A percentile compares a stretch with the other conserved stretches of the same genome.
These are phyloP conservation scores for Seriola rivoliana DNA, from an alignment of 2,113 vertebrate species.

Conservation along the genomic window DNA sequence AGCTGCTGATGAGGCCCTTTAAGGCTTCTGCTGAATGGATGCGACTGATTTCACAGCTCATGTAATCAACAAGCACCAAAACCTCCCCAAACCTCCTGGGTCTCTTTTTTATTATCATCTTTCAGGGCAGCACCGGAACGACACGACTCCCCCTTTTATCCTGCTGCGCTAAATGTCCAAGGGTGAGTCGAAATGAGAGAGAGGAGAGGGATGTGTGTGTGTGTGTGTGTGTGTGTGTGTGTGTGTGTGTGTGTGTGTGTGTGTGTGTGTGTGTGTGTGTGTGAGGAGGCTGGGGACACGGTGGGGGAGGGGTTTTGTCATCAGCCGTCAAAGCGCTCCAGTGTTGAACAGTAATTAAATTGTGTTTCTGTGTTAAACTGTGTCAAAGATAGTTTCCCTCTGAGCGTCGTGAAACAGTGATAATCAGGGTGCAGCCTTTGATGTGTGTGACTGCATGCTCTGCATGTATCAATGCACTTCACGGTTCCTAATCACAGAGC, in stretches of 20 bases:
- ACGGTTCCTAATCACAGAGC: not conserved
- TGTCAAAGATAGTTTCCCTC: not conserved
- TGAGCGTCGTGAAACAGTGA: not conserved
- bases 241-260: no score
- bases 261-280: no score
- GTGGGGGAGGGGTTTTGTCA: not conserved
- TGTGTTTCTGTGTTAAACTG: not conserved
- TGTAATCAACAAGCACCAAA: not conserved
- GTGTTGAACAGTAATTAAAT: not conserved
- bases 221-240: no score
- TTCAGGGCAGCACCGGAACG: not conserved
- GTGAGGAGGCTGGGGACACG: no score
- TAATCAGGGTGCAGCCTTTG: not conserved
- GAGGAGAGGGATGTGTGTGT: not conserved
- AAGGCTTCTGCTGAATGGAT: not conserved
- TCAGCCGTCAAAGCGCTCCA: not conserved
- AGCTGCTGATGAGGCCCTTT: not conserved
- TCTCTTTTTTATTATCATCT: no score
- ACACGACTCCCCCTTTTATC: not conserved
- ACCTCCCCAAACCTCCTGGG: no score
- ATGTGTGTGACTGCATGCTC: not conserved
- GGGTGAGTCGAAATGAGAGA: not conserved
- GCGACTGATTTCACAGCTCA: not conserved
- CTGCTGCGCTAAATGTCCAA: not conserved
- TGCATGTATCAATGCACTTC: not conserved